Evolutionary conservation across 2,888 invertebrate species (phyloP).

Genomic region (Anthophora plumipes): DNA sequence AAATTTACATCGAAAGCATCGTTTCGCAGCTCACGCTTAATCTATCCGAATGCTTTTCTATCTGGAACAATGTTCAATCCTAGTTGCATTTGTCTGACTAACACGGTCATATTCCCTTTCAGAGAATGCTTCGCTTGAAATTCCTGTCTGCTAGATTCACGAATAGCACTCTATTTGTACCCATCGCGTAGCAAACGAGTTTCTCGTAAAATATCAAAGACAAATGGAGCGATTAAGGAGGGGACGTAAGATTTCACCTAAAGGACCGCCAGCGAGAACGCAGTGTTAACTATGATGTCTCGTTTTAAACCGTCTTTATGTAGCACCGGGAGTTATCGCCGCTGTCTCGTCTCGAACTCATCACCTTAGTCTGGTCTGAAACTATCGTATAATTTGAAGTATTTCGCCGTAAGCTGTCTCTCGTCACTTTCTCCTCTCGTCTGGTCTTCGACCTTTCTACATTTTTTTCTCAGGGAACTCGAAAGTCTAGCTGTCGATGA

Average conservation of each 20-base stretch:
- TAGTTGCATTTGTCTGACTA: background rate
- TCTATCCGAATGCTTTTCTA: background rate
- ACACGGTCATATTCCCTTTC: background rate
- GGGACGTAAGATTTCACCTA: slow-evolving; percentile 3
- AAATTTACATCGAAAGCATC: no score
- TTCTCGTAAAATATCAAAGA: background rate
- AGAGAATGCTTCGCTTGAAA: background rate
- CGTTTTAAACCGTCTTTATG: slow-evolving; percentile 34
- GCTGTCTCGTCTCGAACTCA: slow-evolving; percentile 25
- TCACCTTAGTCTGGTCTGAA: slow-evolving; percentile 24
- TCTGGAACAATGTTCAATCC: no score
- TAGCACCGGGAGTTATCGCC: slow-evolving; percentile 14
- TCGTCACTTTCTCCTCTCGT: slow-evolving; percentile 26
- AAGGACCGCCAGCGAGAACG: background rate
- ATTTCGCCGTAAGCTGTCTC: slow-evolving; percentile 32
- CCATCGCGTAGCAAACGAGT: background rate
- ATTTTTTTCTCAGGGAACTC: slow-evolving; percentile 10
- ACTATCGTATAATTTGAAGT: slow-evolving; percentile 37
- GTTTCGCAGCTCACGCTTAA: no score
- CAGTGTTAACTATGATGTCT: background rate
- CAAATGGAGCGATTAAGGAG: background rate
- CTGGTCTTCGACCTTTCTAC: slow-evolving; percentile 27
- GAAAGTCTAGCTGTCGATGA: background rate
- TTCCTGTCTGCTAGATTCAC: background rate
- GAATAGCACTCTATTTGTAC: background rate